Evolutionary conservation across 2,113 vertebrate species (phyloP), one percentile per base, ranked within the genome.

Genomic region (Trematomus loennbergii): DNA sequence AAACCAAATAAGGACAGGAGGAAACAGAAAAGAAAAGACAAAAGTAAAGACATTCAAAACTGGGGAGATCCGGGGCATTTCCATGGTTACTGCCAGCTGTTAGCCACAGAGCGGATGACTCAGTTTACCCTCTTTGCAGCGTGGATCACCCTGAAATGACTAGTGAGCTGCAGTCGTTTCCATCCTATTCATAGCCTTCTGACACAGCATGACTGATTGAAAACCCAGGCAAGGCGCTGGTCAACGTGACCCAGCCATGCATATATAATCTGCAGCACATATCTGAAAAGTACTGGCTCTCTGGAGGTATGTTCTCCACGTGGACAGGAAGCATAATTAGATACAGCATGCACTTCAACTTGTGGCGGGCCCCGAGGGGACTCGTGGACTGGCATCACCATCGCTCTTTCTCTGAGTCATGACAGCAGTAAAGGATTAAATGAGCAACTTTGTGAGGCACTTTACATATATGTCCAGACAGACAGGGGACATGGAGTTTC

Each of bases 1-100:
- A 86, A 88, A 87, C 46, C 53, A 25, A 85, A 95, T 82, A 89
- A 94, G 91, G 93, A 96, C 83, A 95, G 93, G 79, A 86, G 74
- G 84, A 83, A 80, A 83, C 25, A 66, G 53, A 69, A 16, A 45
- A 72, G 29, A 72, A 54, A 76, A 73, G 76, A 79, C 33, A 82
- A 82, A 78, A 77, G 79, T 25, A 67, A 22, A 77, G 63, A 72
- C 84, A 85, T 36, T 85, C 50, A 69, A 90, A 69, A 75, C 82
- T 43, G 40, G 74, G 75, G 61, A 79, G 83, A 75, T 80, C 33
- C 0, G 55, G 75, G 79, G 79, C 62, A 40, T 84, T 91, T 91
- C 88, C 72, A 84, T 5, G 68, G 69, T 50, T 53, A 69, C 33
- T 55, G 84, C 85, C 76, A 87, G 68, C 78, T 45, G 75, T 77